phyloP scores from a whole-genome alignment of 2,797 vertebrate species.

The Bovichtus variegatus region DNA sequence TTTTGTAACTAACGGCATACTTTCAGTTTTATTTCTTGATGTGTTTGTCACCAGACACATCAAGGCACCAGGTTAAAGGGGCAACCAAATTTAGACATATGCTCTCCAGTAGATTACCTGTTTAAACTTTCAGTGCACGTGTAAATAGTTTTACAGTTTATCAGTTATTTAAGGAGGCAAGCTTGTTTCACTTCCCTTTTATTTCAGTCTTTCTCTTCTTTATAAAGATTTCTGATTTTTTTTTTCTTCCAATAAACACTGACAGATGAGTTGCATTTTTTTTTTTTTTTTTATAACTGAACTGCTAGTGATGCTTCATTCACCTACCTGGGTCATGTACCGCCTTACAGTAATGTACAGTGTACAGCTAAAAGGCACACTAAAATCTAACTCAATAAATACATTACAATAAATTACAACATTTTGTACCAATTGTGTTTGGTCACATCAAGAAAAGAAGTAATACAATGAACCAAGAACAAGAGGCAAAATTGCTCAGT shows the following conservation, averaged over 20 bases:
- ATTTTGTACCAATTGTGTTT: slow-evolving; percentile 41
- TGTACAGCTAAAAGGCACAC: slow-evolving; percentile 51
- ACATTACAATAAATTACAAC: slow-evolving; percentile 62
- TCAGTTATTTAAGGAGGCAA: neutral
- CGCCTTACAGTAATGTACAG: slow-evolving; percentile 15
- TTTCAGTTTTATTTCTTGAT: neutral
- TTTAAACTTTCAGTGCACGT: neutral
- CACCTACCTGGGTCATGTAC: neutral
- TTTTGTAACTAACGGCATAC: neutral
- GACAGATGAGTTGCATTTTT: neutral
- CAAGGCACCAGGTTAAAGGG: neutral
- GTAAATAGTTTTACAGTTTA: neutral
- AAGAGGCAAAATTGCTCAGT: slow-evolving; percentile 38
- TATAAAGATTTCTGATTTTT: neutral
- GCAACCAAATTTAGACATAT: neutral
- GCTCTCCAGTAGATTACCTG: neutral
- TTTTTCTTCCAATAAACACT: neutral
- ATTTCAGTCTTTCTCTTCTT: neutral
- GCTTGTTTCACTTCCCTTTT: neutral
- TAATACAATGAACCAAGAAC: slow-evolving; percentile 27
- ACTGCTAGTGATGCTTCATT: slow-evolving; percentile 8
- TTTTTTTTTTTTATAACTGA: slow-evolving; percentile 4
- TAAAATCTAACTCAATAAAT: slow-evolving; percentile 63
- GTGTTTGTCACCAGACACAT: neutral
- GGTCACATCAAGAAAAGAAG: slow-evolving; percentile 42